These are phyloP conservation scores for Pocillopora grandis DNA, from an alignment of 92 coral and sea anemone genomes.

Conservation along the genomic window DNA sequence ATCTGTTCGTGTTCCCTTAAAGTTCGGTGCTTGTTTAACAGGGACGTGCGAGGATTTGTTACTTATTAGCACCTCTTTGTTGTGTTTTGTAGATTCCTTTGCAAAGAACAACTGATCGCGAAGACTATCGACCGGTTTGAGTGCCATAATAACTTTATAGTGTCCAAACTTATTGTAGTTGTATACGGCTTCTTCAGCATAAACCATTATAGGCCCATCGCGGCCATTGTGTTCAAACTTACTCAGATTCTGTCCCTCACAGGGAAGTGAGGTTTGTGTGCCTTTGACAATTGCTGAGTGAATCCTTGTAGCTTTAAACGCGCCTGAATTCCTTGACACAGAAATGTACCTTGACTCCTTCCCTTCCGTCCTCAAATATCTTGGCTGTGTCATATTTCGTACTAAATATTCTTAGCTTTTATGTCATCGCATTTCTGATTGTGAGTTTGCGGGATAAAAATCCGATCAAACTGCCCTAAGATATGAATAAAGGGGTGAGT, in stretches of 20 bases:
- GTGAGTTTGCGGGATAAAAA: neutral
- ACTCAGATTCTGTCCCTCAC: slow-evolving; percentile 71
- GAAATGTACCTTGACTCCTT: neutral
- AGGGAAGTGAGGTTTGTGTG: slow-evolving; percentile 70
- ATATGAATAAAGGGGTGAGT: no score
- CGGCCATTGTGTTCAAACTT: slow-evolving; percentile 90
- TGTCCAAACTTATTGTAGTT: slow-evolving; percentile 43
- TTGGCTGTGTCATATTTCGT: slow-evolving; percentile 11
- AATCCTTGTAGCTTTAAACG: slow-evolving; percentile 56
- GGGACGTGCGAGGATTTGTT: slow-evolving; percentile 18
- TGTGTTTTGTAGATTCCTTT: slow-evolving; percentile 10
- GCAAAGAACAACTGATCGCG: slow-evolving; percentile 87
- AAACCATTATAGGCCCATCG: slow-evolving; percentile 83
- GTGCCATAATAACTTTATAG: slow-evolving; percentile 72
- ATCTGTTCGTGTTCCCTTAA: neutral
- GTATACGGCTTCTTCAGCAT: slow-evolving; percentile 68
- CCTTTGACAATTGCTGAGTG: slow-evolving; percentile 88
- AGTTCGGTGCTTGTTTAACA: slow-evolving; percentile 9
- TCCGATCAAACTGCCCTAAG: neutral
- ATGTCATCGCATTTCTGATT: slow-evolving; percentile 6
- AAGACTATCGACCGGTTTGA: slow-evolving; percentile 67
- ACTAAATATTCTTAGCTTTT: slow-evolving; percentile 7
- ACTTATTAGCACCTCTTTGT: slow-evolving; percentile 34
- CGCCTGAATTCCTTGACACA: neutral
- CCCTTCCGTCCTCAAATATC: neutral